These are phyloP conservation scores for Anarhynchus alexandrinus DNA, from an alignment of 2,113 vertebrate genomes.

Conservation along the genomic window DNA sequence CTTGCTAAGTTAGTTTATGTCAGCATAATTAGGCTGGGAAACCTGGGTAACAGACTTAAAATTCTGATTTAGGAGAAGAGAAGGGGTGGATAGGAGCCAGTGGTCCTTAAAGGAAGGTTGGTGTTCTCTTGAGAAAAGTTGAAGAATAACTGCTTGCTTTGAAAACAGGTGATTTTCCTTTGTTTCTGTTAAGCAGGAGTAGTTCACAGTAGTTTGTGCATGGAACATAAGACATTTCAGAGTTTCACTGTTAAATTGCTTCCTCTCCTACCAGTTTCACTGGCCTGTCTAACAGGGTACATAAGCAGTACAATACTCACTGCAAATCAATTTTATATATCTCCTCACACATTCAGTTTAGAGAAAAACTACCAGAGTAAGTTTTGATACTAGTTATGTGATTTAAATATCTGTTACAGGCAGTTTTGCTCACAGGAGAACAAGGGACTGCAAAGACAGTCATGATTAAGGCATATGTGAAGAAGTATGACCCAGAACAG, in stretches of 20 bases:
- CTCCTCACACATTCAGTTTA: not conserved
- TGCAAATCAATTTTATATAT: not conserved
- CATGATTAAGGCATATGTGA: conserved; percentile 79
- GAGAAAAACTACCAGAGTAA: not conserved
- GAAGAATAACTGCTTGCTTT: not conserved
- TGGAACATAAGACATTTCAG: not conserved
- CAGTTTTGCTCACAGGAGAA: conserved; percentile 79
- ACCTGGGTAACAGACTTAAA: not conserved
- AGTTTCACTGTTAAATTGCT: not conserved
- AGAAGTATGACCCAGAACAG: conserved; percentile 76
- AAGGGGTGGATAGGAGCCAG: not conserved
- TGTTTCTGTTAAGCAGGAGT: not conserved
- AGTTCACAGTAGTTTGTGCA: not conserved
- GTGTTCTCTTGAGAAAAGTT: not conserved
- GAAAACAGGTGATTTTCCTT: not conserved
- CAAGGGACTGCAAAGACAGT: conserved; percentile 82
- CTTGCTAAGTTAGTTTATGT: not conserved
- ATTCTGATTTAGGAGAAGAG: not conserved
- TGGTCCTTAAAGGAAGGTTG: not conserved
- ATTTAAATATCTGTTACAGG: conserved; percentile 56
- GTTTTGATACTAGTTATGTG: not conserved
- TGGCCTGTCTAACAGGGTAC: not conserved
- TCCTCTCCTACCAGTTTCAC: not conserved
- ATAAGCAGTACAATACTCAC: not conserved
- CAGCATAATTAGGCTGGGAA: not conserved